These are phyloP conservation scores for Brenthis daphne DNA, from an alignment of 2,888 invertebrate genomes.

Conservation along the genomic window DNA sequence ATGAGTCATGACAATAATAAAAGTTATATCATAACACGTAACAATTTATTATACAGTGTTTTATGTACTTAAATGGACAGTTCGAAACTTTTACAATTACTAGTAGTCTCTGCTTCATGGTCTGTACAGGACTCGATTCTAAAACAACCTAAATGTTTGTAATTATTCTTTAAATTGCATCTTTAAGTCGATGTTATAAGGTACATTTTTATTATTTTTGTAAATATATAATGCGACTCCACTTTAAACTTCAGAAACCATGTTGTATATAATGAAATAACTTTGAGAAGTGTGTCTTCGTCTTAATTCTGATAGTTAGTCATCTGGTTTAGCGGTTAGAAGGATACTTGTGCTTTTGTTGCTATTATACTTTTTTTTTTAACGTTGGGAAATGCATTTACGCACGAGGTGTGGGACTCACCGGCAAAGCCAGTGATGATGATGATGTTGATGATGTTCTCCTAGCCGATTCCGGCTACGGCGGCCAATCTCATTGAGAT, in stretches of 20 bases:
- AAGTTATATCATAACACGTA: too few relatives aligned
- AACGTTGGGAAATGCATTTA: too few relatives aligned
- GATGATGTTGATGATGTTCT: too few relatives aligned
- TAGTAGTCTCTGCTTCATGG: conserved; percentile 14
- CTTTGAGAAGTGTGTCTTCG: conserved; percentile 42
- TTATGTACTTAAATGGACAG: conserved; percentile 25
- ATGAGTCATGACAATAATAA: too few relatives aligned
- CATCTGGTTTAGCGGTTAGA: conserved; percentile 9
- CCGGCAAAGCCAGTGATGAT: too few relatives aligned
- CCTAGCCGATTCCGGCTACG: too few relatives aligned
- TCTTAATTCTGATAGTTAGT: conserved; percentile 41
- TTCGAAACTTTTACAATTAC: conserved; percentile 35
- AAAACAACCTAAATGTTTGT: not conserved
- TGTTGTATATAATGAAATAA: conserved; percentile 52
- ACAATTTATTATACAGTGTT: conserved; percentile 12
- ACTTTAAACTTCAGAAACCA: conserved; percentile 21
- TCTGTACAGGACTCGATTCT: not conserved
- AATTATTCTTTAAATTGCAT: not conserved
- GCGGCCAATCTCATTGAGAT: too few relatives aligned
- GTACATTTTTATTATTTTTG: conserved; percentile 17
- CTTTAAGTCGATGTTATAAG: conserved; percentile 24
- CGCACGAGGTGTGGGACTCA: too few relatives aligned
- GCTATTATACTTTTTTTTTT: not conserved
- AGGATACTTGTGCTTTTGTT: not conserved
- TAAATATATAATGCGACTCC: conserved; percentile 19